phyloP scores from a whole-genome alignment of 2,797 vertebrate species.

The Artibeus lituratus region DNA sequence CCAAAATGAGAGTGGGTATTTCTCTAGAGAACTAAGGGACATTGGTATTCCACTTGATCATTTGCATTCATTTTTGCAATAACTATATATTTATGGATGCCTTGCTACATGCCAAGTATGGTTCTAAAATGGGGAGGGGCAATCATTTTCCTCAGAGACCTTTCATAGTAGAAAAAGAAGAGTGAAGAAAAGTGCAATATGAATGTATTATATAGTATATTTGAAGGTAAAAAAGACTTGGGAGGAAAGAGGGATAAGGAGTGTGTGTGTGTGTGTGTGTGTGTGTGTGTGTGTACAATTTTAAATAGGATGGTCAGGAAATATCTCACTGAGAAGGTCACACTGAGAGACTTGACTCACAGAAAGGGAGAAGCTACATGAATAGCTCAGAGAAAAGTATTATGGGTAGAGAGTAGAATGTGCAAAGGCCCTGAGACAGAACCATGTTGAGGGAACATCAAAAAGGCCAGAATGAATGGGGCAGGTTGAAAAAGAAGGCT shows the following conservation, averaged over 20 bases:
- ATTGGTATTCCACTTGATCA: not conserved
- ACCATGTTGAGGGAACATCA: no score
- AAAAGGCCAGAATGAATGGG: no score
- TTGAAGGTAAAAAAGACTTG: not conserved
- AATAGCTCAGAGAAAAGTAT: not conserved
- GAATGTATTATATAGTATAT: not conserved
- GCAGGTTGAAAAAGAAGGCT: not conserved
- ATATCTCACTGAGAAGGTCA: not conserved
- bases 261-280: not conserved
- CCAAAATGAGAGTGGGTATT: not conserved
- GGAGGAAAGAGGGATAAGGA: not conserved
- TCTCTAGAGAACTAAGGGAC: not conserved
- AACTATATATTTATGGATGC: not conserved
- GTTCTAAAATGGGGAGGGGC: not conserved
- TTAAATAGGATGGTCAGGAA: not conserved
- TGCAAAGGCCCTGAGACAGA: no score
- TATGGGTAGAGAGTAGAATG: not conserved
- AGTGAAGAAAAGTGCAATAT: not conserved
- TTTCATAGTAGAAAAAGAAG: not conserved
- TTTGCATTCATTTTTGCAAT: conserved; percentile 2
- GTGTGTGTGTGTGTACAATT: not conserved
- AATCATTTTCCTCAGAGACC: not conserved
- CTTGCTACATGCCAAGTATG: not conserved
- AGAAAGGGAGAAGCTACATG: not conserved
- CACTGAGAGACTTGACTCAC: not conserved